Evolutionary conservation across 2,888 invertebrate genomes (phyloP).

Genomic region (Dolichopus griseipennis): DNA sequence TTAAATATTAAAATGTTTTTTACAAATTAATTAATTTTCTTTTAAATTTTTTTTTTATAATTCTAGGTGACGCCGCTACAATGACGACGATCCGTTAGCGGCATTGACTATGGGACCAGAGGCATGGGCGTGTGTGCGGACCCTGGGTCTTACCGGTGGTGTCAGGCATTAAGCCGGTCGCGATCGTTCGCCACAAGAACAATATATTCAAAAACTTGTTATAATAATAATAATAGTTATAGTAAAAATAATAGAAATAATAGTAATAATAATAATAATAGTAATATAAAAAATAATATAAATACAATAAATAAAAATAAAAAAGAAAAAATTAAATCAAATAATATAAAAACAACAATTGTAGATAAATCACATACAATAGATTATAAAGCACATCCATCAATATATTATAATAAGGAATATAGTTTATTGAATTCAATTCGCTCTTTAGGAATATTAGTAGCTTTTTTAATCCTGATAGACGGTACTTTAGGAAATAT

Average conservation of each 20-base stretch:
- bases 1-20: constrained; percentile 67
- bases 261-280: constrained; percentile 47
- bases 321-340: constrained; percentile 23
- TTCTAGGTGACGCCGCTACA: constrained; percentile 55
- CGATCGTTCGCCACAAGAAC: constrained; percentile 47
- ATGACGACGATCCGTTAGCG: constrained; percentile 72
- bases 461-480: constrained; percentile 33
- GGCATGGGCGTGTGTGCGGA: constrained; percentile 86
- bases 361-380: constrained; percentile 24
- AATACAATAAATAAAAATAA: constrained; percentile 17
- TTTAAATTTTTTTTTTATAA: constrained; percentile 16
- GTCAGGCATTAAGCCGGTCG: constrained; percentile 54
- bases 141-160: constrained; percentile 62
- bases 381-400: constrained; percentile 12
- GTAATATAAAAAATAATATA: constrained; percentile 24
- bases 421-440: constrained; percentile 29
- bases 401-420: constrained; percentile 1
- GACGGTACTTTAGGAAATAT: constrained; percentile 40
- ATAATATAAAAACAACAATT: constrained; percentile 20
- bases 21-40: no score
- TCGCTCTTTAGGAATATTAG: constrained; percentile 33
- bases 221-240: constrained; percentile 8
- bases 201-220: constrained; percentile 34
- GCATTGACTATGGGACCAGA: constrained; percentile 75
- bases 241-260: constrained; percentile 19